phyloP scores from a whole-genome alignment of 2,797 vertebrate genomes.

The Cichlasoma orientale region DNA sequence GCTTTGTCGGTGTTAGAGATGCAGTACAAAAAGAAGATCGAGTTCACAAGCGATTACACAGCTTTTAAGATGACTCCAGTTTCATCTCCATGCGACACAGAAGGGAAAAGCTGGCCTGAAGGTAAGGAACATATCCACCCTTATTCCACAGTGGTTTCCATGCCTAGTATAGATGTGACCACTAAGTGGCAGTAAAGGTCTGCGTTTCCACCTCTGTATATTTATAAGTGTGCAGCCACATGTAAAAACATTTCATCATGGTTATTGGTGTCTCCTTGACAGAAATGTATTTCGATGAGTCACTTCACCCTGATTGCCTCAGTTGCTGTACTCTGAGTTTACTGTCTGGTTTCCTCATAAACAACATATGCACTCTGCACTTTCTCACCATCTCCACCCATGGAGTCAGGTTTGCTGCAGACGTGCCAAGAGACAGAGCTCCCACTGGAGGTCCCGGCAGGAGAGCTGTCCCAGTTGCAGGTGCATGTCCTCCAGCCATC shows the following conservation, averaged over 20 bases:
- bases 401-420: constrained; percentile 79
- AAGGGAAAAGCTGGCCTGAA: constrained; percentile 76
- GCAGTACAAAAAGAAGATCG: constrained; percentile 89
- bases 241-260: constrained; percentile 61
- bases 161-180: constrained; percentile 46
- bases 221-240: constrained; percentile 38
- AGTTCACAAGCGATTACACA: constrained; percentile 80
- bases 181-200: constrained; percentile 76
- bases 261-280: constrained; percentile 52
- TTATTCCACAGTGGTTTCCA: background rate
- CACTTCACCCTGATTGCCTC: constrained; percentile 63
- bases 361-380: constrained; percentile 61
- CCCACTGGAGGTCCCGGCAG: constrained; percentile 73
- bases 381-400: constrained; percentile 66
- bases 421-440: constrained; percentile 68
- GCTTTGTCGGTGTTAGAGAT: constrained; percentile 84
- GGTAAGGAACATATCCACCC: constrained; percentile 69
- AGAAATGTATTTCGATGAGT: constrained; percentile 69
- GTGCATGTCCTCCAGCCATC: constrained; percentile 81
- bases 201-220: constrained; percentile 25
- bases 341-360: constrained; percentile 66
- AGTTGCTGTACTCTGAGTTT: constrained; percentile 61
- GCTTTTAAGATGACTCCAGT: constrained; percentile 74
- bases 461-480: constrained; percentile 80
- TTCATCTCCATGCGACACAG: constrained; percentile 73